Evolutionary conservation across 2,888 invertebrate genomes (phyloP), one percentile per base, ranked within the genome.

Genomic region (Nematopogon swammerdamellus): DNA sequence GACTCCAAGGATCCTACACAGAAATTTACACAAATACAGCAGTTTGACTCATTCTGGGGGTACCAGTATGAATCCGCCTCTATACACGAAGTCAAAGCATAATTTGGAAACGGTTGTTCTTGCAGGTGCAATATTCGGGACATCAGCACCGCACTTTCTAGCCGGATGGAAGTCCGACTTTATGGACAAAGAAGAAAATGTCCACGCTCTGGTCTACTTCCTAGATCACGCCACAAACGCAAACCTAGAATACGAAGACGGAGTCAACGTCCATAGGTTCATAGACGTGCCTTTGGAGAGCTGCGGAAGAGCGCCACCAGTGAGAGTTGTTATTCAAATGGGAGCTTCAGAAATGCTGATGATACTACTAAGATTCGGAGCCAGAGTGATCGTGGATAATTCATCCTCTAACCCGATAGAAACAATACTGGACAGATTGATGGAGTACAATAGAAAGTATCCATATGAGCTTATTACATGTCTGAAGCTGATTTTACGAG

Each of bases 81-180:
- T n/a, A n/a, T n/a, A n/a, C n/a, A n/a, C n/a, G n/a, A n/a, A n/a
- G n/a, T n/a, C n/a, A n/a, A n/a, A n/a, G n/a, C n/a, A n/a, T n/a
- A n/a, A n/a, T n/a, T n/a, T n/a, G n/a, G n/a, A n/a, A n/a, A n/a
- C n/a, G n/a, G n/a, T n/a, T n/a, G n/a, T n/a, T n/a, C n/a, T 43
- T 1, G 67, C 85, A 60, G 92, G 92, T 2, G 91, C 92, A 10
- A 83, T 93, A 53, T 90, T 92, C 58, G 93, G 93, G 0, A 85
- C 87, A 25, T 83, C 86, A 60, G 91, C 91, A 2, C 89, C 92
- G 0, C 88, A 91, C 60, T 89, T 91, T 57, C 76, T 93, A 54
- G 89, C 91, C 1, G 92, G 92, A 3, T 92, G 92, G 92, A 90
- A 91, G 61, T 91, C 92, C 55, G 92, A 93, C 66, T 92, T 91